phyloP scores from a whole-genome alignment of 37 sponge, comb jelly and placozoan genomes.

The Hormiphora californensis region DNA sequence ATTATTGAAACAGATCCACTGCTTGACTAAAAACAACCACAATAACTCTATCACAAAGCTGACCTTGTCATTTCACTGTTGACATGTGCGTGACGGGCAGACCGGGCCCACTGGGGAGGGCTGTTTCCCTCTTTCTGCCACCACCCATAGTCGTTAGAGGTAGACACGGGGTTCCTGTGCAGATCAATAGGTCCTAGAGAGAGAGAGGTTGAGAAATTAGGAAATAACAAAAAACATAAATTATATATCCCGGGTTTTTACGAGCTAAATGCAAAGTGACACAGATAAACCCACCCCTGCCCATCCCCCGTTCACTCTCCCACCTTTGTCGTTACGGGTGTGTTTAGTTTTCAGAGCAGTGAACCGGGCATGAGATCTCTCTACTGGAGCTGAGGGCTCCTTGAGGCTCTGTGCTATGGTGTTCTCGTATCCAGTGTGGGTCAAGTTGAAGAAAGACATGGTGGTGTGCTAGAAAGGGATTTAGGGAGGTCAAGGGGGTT shows the following conservation, averaged over 20 bases:
- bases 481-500: no score
- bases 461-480: no score
- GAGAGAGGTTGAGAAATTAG: background rate
- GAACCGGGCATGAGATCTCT: constrained; percentile 60
- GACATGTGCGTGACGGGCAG: constrained; percentile 63
- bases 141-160: constrained; percentile 89
- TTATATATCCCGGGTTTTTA: background rate
- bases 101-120: constrained; percentile 62
- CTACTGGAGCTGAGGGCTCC: background rate
- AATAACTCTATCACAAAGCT: background rate
- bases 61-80: constrained; percentile 99
- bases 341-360: constrained; percentile 74
- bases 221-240: background rate
- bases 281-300: no score
- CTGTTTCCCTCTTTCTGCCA: constrained; percentile 66
- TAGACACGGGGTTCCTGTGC: constrained; percentile 72
- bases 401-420: constrained; percentile 65
- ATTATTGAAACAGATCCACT: background rate
- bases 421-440: constrained; percentile 67
- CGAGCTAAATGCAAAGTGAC: no score
- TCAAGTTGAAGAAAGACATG: constrained; percentile 98
- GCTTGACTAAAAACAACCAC: background rate
- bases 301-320: no score
- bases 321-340: constrained; percentile 70
- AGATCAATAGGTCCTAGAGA: constrained; percentile 76